Base-by-base conservation (phyloP, 2,888 invertebrate species). In the Lissonota sp. region DNA sequence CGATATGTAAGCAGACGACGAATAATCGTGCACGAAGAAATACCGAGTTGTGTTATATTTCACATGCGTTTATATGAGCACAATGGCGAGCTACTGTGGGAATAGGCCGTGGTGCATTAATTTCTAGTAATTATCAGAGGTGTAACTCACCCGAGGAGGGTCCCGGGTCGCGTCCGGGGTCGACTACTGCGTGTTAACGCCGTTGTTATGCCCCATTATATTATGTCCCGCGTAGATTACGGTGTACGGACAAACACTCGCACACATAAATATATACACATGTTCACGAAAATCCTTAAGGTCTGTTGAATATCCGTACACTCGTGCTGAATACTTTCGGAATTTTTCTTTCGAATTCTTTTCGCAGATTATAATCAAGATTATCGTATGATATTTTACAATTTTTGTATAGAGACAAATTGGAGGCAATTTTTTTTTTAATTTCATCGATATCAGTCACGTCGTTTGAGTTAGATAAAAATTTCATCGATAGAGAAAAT, bases 171-270 rank as follows among this genome's bases (percentile, higher is more conserved):
- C 86, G 88, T 90, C 90, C 90, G 89, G 89, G 90, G 88, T 91
- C 89, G 90, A 83, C 88, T 89, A 87, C 87, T 88, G 86, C 91
- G 90, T 91, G 91, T 92, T 92, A 92, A 92, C 91, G 91, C 91
- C 90, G 91, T 90, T 92, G 92, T 92, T 92, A 92, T 90, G 91
- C 91, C 91, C 91, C 91, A 91, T 92, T 92, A 92, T 91, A 90
- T 90, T 87, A 88, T 90, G 90, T 90, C 88, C 90, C 89, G 86
- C 86, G 77, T 70, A 73, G 63, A 46, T 64, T 7, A 60, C 26
- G 64, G 46, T 57, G 64, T 53, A 60, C 70, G 26, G 49, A 49
- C 42, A 63, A 57, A 74, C 37, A 63, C 12, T 5, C 3, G 53
- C 37, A 53, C 37, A 53, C 26, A 39, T 51, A 37, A 10, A 53